Percentiles rank a stretch among this genome's conserved stretches.
Evolutionary conservation across 2,113 vertebrate species (phyloP).

Genomic region (Steatornis caripensis): DNA sequence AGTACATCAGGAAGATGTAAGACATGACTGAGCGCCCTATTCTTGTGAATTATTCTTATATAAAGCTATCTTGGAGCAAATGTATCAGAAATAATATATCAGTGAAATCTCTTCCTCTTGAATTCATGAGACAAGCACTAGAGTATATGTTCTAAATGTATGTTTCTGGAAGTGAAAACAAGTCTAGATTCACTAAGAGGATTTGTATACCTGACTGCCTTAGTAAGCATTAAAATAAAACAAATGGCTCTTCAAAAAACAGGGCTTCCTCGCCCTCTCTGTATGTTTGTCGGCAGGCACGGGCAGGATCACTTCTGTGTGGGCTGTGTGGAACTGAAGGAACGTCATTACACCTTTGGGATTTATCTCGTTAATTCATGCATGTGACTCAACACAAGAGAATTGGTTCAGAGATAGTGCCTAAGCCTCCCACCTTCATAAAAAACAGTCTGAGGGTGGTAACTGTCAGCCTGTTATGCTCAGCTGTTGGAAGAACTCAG

Average conservation of each 20-base stretch:
- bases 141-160: background rate
- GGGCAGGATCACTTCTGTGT: background rate
- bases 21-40: background rate
- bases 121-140: background rate
- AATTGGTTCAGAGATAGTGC: background rate
- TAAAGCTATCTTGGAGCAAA: conserved; percentile 11
- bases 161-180: background rate
- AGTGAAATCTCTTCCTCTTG: background rate
- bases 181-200: background rate
- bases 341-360: background rate
- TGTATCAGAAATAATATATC: background rate
- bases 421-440: background rate
- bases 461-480: background rate
- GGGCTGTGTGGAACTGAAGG: background rate
- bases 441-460: background rate
- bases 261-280: background rate
- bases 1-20: background rate
- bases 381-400: background rate
- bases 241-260: background rate
- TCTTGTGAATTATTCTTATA: background rate
- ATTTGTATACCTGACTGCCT: background rate
- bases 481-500: background rate
- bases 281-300: background rate
- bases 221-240: background rate
- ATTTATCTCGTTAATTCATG: background rate